Evolutionary conservation across 1,140 invertebrate species (phyloP), one percentile per base, ranked within the genome.

Genomic region (Sarcophaga peregrina): DNA sequence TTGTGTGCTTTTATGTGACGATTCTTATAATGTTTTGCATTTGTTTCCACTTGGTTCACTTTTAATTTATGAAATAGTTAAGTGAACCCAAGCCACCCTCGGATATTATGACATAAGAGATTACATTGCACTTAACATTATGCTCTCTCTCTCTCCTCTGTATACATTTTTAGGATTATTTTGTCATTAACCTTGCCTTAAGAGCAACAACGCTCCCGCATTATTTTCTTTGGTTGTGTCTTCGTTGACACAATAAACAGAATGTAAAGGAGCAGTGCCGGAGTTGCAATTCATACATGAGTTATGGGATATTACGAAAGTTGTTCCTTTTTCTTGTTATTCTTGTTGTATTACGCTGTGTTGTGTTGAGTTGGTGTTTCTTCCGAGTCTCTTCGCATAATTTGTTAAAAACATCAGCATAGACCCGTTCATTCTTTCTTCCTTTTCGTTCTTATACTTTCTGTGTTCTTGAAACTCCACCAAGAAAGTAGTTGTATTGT

Each of bases 1-100:
- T 37, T 37, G 25, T 37, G 4, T 4, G 25, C 4, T 37, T 37
- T 37, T 37, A 37, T 4, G 1, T 37, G 4, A 37, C 4, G 4
- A 2, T 37, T 37, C 25, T 1, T 37, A 37, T 37, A 4, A 37
- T 4, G 25, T 37, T 37, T 37, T 37, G 25, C 25, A 37, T 37
- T 37, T 37, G 25, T 37, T 37, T 37, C 25, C 25, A 37, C 62
- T 68, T 20, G 62, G 20, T 68, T 68, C n/a, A 68, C 25, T 68
- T 68, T 68, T 20, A 68, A 68, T 68, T 68, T 68, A 68, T 68
- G 17, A 20, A 68, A 68, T 68, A 68, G 62, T 68, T 20, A 68
- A 68, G 62, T 68, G 62, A n/a, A 20, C 25, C 25, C 25, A 37
- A 37, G 4, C 25, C 25, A 1, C 25, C 4, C 25, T 37, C 25